Conservation (phyloP, 2,888 invertebrate genomes). For the Lydus trimaculatus region DNA sequence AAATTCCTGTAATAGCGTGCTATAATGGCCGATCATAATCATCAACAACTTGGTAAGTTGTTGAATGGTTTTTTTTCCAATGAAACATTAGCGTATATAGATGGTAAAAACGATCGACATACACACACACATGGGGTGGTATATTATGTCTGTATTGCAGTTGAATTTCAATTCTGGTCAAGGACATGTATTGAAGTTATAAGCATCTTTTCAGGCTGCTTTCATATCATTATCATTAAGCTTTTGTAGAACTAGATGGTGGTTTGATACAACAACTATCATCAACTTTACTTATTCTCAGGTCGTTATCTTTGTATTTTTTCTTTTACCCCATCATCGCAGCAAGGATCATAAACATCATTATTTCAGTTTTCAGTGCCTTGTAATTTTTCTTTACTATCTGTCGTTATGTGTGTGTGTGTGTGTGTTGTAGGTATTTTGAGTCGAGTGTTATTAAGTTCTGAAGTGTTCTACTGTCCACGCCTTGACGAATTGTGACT, state of each 20-base stretch:
- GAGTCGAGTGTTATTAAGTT: background rate
- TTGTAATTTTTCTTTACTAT: background rate
- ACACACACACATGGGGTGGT: background rate
- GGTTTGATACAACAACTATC: background rate
- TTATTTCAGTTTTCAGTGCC: no score
- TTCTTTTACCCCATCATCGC: no score
- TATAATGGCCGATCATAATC: background rate
- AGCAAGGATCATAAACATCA: no score
- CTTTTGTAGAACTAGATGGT: background rate
- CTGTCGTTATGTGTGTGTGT: background rate
- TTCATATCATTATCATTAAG: constrained; percentile 22
- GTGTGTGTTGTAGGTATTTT: background rate
- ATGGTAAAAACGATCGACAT: background rate
- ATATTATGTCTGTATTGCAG: constrained; percentile 20
- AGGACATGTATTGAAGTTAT: constrained; percentile 22
- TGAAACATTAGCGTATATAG: background rate
- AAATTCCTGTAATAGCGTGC: background rate
- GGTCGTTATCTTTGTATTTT: background rate
- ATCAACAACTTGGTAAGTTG: background rate
- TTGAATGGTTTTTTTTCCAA: background rate
- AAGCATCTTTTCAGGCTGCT: background rate
- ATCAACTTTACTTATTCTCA: background rate
- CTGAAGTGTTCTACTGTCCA: background rate
- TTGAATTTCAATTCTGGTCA: constrained; percentile 34
- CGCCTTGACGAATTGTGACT: background rate